A percentile compares a stretch with the other conserved stretches of the same genome.
These are phyloP conservation scores for Erebia palarica DNA, from an alignment of 2,888 invertebrate species.

Conservation along the genomic window DNA sequence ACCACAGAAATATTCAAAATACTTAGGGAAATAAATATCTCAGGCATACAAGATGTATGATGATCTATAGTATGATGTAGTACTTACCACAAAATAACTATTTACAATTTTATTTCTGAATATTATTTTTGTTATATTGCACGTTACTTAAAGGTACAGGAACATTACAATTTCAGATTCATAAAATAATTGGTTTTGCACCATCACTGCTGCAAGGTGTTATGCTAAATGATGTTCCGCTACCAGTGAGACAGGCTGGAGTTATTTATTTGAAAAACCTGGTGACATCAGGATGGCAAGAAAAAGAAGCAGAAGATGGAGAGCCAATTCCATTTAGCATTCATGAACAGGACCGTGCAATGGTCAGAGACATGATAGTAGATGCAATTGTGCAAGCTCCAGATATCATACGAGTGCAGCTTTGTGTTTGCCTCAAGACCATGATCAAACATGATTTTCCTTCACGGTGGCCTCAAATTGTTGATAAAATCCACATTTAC, in stretches of 20 bases:
- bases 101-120: not conserved
- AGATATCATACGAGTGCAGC: constrained; percentile 93
- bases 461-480: constrained; percentile 95
- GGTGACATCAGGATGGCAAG: constrained; percentile 94
- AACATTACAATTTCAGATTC: constrained; percentile 60
- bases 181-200: constrained; percentile 95
- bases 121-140: not conserved
- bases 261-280: constrained; percentile 98
- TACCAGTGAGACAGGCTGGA: constrained; percentile 97
- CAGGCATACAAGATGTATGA: not conserved
- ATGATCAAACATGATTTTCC: constrained; percentile 99
- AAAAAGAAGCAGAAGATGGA: constrained; percentile 88
- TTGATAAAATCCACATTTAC: constrained; percentile 97
- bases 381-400: constrained; percentile 97
- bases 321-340: constrained; percentile 91
- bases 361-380: constrained; percentile 96
- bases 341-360: constrained; percentile 97
- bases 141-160: not conserved
- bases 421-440: constrained; percentile 95
- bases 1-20: not conserved
- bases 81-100: not conserved
- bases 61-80: too few relatives aligned
- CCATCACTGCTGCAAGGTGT: constrained; percentile 96
- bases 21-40: not conserved
- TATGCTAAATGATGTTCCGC: constrained; percentile 93